Base-by-base conservation (phyloP, 2,888 invertebrate species). In the Dryocosmus kuriphilus region DNA sequence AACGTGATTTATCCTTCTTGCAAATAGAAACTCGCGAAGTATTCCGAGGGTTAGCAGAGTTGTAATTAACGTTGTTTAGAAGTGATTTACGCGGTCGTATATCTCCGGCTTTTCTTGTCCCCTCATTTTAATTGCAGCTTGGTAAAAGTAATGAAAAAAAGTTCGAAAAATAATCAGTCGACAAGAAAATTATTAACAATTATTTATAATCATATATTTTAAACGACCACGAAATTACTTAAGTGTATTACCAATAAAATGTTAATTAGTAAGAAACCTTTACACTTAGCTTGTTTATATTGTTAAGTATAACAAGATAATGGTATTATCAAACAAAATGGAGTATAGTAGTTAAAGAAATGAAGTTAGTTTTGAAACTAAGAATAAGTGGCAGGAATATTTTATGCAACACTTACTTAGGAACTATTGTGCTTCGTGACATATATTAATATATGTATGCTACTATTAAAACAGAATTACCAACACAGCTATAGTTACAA, bases 11-110 rank as follows among this genome's bases (percentile, higher is more conserved):
- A 65, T 65, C 38, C 38, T 38, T 14, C 35, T 38, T 65, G 38
- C 32, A 65, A 65, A 51, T 32, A 71, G 51, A 71, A 71, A 71
- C 51, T 51, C 30, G 71, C 71, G 22, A 67, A 67, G 46, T 67
- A 67, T 67, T 41, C 46, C 30, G 27, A 71, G 71, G 46, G 51
- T 71, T 71, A 30, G 24, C 24, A 27, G 27, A 51, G 71, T 51
- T 71, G 71, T 55, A 71, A 71, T 71, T 71, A 71, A 71, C 71
- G 71, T 71, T 71, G 71, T 71, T 71, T 71, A 71, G 71, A 71
- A 71, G 71, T 71, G 71, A 71, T 71, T 71, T 71, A 71, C 71
- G 51, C 51, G 71, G 46, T 51, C 51, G 51, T 71, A 71, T 71
- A 71, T 71, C 71, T 71, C 51, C 19, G 51, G 30, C 46, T 71